Evolutionary conservation across 2,888 invertebrate genomes (phyloP).

Genomic region (Venustoraphidia nigricollis): DNA sequence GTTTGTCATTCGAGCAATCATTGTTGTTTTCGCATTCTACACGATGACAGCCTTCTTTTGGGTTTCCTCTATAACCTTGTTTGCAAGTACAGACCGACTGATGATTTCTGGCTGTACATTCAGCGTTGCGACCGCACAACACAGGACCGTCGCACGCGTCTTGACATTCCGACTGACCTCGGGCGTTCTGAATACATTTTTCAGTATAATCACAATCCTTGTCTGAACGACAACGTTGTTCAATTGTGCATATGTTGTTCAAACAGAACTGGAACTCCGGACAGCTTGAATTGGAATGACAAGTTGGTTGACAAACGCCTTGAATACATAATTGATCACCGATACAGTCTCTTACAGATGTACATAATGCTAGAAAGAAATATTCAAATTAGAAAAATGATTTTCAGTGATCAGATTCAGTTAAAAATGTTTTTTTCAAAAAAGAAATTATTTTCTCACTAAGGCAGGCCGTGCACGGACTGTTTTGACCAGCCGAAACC

Average conservation of each 20-base stretch:
- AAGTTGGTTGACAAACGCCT: conserved; percentile 71
- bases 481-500: no score
- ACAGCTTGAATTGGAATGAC: conserved; percentile 63
- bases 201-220: conserved; percentile 59
- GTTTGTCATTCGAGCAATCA: conserved; percentile 68
- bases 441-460: neutral
- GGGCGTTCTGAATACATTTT: conserved; percentile 49
- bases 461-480: no score
- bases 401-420: neutral
- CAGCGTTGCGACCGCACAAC: conserved; percentile 68
- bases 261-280: conserved; percentile 73
- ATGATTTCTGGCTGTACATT: conserved; percentile 60
- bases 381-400: conserved; percentile 5
- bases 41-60: conserved; percentile 60
- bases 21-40: conserved; percentile 58
- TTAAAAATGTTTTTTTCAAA: neutral
- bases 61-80: conserved; percentile 58
- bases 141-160: conserved; percentile 54
- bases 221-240: conserved; percentile 56
- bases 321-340: conserved; percentile 74
- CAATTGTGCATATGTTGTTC: conserved; percentile 73
- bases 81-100: conserved; percentile 63
- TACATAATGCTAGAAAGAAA: conserved; percentile 47
- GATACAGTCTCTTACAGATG: conserved; percentile 69
- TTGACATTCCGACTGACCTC: conserved; percentile 62